phyloP scores from a whole-genome alignment of 2,888 invertebrate genomes.

The Gortyna flavago region DNA sequence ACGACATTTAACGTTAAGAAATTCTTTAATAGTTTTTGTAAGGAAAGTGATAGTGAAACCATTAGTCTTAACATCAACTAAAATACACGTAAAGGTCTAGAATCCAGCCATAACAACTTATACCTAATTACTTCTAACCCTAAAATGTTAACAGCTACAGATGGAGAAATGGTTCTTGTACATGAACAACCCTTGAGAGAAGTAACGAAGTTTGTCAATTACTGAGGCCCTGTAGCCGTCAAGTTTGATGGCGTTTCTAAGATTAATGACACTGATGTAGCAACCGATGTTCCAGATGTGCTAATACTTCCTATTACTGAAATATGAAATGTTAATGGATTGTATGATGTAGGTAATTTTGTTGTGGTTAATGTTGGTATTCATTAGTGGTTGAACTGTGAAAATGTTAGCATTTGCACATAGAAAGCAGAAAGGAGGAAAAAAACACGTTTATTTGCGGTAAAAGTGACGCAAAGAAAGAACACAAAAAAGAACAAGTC shows the following conservation, averaged over 20 bases:
- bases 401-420: neutral
- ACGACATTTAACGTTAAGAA: neutral
- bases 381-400: neutral
- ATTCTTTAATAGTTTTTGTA: neutral
- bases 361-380: neutral
- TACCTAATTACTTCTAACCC: neutral
- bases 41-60: too few relatives aligned
- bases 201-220: constrained; percentile 51
- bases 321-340: constrained; percentile 12
- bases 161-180: constrained; percentile 18
- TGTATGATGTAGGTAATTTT: neutral
- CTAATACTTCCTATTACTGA: constrained; percentile 20
- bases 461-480: too few relatives aligned
- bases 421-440: too few relatives aligned
- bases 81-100: neutral
- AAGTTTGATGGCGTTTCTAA: constrained; percentile 38
- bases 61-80: neutral
- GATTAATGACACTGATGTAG: constrained; percentile 39
- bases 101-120: neutral
- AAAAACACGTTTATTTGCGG: too few relatives aligned
- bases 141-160: neutral
- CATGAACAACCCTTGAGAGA: constrained; percentile 8
- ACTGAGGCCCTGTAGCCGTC: neutral
- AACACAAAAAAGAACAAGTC: too few relatives aligned
- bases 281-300: constrained; percentile 18